A percentile compares a stretch with the other conserved stretches of the same genome.
phyloP scores from a whole-genome alignment of 2,797 vertebrate species.

The Chromobotia macracanthus region DNA sequence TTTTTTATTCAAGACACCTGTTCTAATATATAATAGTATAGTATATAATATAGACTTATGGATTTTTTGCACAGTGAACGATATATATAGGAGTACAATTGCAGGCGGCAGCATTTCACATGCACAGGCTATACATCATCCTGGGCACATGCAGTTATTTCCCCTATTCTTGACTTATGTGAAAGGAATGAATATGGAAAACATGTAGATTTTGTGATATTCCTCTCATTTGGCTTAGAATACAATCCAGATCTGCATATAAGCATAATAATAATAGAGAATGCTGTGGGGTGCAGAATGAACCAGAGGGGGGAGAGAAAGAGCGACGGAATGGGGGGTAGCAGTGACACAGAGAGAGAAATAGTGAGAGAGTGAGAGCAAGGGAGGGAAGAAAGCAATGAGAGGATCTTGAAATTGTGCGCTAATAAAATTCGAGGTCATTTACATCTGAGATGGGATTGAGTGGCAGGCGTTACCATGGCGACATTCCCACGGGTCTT shows the following conservation, averaged over 20 bases:
- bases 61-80: slow-evolving; percentile 11
- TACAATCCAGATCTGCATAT: slow-evolving; percentile 59
- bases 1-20: neutral
- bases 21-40: neutral
- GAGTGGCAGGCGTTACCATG: slow-evolving; percentile 71
- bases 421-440: slow-evolving; percentile 72
- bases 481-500: slow-evolving; percentile 70
- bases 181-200: slow-evolving; percentile 54
- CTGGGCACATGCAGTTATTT: slow-evolving; percentile 49
- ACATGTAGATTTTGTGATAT: slow-evolving; percentile 61
- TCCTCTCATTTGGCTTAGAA: slow-evolving; percentile 58
- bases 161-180: slow-evolving; percentile 48
- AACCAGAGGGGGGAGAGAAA: slow-evolving; percentile 32
- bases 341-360: slow-evolving; percentile 1
- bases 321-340: slow-evolving; percentile 28
- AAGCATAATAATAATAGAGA: slow-evolving; percentile 61
- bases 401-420: slow-evolving; percentile 67
- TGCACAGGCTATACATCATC: slow-evolving; percentile 51
- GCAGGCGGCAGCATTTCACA: slow-evolving; percentile 44
- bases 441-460: slow-evolving; percentile 72
- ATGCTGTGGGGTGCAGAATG: slow-evolving; percentile 55
- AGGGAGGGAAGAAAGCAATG: slow-evolving; percentile 53
- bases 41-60: slow-evolving; percentile 3
- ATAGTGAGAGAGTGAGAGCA: slow-evolving; percentile 10
- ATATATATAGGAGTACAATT: slow-evolving; percentile 27